phyloP scores from a whole-genome alignment of 2,113 vertebrate species.

The Nestor notabilis region DNA sequence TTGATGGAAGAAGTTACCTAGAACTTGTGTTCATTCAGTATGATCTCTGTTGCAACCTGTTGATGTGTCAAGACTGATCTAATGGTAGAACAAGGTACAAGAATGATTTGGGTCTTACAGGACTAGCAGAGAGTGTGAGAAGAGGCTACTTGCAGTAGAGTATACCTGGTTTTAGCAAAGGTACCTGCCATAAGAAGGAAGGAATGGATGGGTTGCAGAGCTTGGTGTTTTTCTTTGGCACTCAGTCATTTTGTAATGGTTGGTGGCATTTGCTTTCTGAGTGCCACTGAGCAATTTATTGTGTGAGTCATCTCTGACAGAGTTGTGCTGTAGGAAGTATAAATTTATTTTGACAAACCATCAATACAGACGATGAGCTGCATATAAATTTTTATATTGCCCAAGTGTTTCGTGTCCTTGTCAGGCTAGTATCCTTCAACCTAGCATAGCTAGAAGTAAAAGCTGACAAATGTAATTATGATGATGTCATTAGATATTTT shows the following conservation, averaged over 20 bases:
- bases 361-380: neutral
- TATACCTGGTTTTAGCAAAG: neutral
- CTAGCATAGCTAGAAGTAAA: neutral
- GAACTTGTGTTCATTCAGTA: neutral
- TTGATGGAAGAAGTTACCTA: neutral
- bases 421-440: neutral
- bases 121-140: neutral
- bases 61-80: neutral
- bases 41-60: neutral
- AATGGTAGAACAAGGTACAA: neutral
- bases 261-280: neutral
- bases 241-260: neutral
- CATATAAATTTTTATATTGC: neutral
- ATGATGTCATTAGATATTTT: neutral
- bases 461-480: neutral
- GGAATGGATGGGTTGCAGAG: neutral
- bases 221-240: neutral
- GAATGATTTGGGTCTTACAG: neutral
- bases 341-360: neutral
- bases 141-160: neutral
- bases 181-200: neutral
- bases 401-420: neutral
- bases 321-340: neutral
- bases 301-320: constrained; percentile 32
- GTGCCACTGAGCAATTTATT: neutral